Base-by-base conservation (phyloP, 1,140 invertebrate species). In the Ectropis grisescens region DNA sequence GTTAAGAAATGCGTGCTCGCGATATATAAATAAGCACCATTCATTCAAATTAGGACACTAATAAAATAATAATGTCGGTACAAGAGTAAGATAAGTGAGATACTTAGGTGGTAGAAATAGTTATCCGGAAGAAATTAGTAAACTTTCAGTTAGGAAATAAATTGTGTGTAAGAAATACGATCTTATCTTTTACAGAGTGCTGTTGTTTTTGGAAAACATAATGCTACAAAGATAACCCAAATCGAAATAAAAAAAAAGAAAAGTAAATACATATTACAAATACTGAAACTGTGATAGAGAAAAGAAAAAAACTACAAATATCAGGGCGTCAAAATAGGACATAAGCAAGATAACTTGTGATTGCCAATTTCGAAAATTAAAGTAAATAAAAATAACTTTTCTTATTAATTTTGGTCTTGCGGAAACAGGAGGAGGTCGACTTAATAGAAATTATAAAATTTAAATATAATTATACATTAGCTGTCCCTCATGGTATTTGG, bases 381-480 rank as follows among this genome's bases (percentile, higher is more conserved):
- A 41, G 53, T 25, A 43, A 37, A 47, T 13, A 41, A 27, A 6
- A 26, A 7, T 19, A 19, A 4, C 3, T 19, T 19, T 19, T 19
- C n/a, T n/a, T n/a, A 22, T 5, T 22, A 22, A 26, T 10, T n/a
- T 54, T 59, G 37, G 45, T 55, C 51, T 42, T 51, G 59, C 56
- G 68, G 55, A 69, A 79, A 79, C 74, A 79, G 74, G 74, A 72
- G 74, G 74, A 79, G 74, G 74, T 74, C 56, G 55, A 58, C 58
- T 70, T 62, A 59, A 47, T 50, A 41, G 49, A 64, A 58, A 58
- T 54, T 33, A 38, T 33, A 14, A 32, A 23, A 54, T 53, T 41
- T 58, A 58, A 58, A 58, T 36, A 57, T 41, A 19, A 19, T 19
- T 4, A 19, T 19, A 19, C 16, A 25, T 38, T 35, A 35, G 51